phyloP scores from a whole-genome alignment of 2,888 invertebrate species.

The Metacarcinus magister region DNA sequence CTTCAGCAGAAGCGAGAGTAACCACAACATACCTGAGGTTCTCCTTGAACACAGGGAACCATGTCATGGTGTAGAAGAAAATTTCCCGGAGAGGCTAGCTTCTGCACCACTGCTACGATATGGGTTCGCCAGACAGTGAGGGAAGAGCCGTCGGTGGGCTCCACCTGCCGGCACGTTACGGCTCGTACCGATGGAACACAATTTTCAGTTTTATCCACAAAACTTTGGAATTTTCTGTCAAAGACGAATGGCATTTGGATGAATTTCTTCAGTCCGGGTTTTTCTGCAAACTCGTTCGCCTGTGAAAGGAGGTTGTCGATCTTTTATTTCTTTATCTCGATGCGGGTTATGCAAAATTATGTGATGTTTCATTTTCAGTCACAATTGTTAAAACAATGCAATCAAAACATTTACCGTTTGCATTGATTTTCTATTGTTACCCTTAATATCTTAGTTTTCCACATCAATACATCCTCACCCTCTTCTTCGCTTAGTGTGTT shows the following conservation, averaged over 20 bases:
- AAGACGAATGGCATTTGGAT: not conserved
- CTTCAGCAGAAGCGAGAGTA: not conserved
- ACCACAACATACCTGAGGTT: not conserved
- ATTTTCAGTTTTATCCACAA: conserved; percentile 11
- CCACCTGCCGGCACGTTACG: not conserved
- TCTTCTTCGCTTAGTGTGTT: not conserved
- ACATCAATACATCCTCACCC: no score
- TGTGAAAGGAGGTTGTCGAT: not conserved
- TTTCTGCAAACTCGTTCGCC: not conserved
- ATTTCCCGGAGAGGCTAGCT: not conserved
- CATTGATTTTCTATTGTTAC: not conserved
- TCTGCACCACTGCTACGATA: not conserved
- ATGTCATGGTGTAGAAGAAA: not conserved
- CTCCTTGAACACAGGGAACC: not conserved
- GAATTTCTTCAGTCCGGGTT: not conserved
- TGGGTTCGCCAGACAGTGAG: conserved; percentile 1
- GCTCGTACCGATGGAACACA: not conserved
- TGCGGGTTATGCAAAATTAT: not conserved
- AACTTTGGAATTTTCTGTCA: conserved; percentile 32
- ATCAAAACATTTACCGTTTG: not conserved
- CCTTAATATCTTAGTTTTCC: not conserved
- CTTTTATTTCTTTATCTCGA: not conserved
- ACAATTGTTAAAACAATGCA: not conserved
- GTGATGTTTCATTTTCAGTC: not conserved
- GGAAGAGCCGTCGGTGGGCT: not conserved